Evolutionary conservation across 1,140 invertebrate species (phyloP).

Genomic region (Cyclina sinensis): DNA sequence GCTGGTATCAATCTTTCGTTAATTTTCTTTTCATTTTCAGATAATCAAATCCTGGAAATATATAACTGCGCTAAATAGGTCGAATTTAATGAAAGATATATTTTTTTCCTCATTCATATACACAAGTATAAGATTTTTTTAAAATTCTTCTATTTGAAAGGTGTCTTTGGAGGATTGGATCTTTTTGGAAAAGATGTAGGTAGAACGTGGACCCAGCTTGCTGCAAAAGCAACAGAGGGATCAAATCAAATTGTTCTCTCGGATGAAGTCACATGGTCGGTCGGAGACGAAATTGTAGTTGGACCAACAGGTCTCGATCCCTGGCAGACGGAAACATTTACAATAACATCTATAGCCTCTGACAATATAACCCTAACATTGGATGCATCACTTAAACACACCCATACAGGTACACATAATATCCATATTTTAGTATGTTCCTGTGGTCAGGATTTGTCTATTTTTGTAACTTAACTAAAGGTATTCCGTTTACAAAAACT

Average conservation of each 20-base stretch:
- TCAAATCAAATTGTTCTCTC: slow-evolving; percentile 74
- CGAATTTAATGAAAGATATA: no score
- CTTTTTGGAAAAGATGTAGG: slow-evolving; percentile 80
- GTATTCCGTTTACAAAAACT: no score
- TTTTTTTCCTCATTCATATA: no score
- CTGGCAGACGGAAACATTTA: slow-evolving; percentile 84
- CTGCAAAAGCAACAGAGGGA: slow-evolving; percentile 75
- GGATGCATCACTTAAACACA: slow-evolving; percentile 76
- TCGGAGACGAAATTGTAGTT: slow-evolving; percentile 83
- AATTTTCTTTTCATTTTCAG: no score
- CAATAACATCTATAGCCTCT: slow-evolving; percentile 75
- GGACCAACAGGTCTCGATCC: slow-evolving; percentile 80
- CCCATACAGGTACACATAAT: slow-evolving; percentile 79
- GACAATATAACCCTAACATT: slow-evolving; percentile 78
- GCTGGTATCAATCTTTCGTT: no score
- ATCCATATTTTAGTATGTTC: not conserved
- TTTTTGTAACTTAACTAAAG: no score
- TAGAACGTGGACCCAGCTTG: slow-evolving; percentile 81
- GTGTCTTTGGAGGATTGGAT: slow-evolving; percentile 84
- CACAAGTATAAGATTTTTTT: no score
- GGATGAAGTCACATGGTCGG: slow-evolving; percentile 78
- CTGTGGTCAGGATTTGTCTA: no score
- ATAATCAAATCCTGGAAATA: no score
- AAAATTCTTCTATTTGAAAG: slow-evolving; percentile 62
- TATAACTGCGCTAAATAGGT: no score